phyloP scores from a whole-genome alignment of 2,113 vertebrate species.

The Calidris pugnax region DNA sequence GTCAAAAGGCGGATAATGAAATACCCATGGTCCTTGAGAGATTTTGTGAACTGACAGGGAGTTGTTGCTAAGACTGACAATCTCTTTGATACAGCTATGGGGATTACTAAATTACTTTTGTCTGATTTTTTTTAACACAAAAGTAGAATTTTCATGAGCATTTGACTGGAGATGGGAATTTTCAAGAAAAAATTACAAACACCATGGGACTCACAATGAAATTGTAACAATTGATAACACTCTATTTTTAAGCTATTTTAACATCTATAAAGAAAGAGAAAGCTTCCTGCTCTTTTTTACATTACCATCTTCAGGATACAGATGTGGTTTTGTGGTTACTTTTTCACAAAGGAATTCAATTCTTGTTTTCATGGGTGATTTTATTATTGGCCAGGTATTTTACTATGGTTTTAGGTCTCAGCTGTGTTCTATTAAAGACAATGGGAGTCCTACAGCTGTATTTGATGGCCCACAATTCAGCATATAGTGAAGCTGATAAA shows the following conservation, averaged over 20 bases:
- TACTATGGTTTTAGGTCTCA: background rate
- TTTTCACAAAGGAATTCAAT: background rate
- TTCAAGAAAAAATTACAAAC: slow-evolving; percentile 7
- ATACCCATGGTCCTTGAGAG: background rate
- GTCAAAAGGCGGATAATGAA: background rate
- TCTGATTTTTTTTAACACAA: background rate
- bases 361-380: background rate
- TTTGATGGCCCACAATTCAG: background rate
- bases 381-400: background rate
- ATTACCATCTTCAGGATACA: background rate
- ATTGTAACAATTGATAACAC: background rate
- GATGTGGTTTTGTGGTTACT: background rate
- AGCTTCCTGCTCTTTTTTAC: background rate
- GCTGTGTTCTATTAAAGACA: background rate
- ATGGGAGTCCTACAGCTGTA: background rate
- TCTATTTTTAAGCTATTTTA: background rate
- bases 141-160: background rate
- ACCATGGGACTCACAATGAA: background rate
- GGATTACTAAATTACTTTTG: background rate
- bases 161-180: background rate
- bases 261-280: background rate
- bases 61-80: background rate
- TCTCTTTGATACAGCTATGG: background rate
- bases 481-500: background rate
- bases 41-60: background rate